phyloP scores from a whole-genome alignment of 53 echinoderm and acorn worm genomes.

The Echinometra lucunter region DNA sequence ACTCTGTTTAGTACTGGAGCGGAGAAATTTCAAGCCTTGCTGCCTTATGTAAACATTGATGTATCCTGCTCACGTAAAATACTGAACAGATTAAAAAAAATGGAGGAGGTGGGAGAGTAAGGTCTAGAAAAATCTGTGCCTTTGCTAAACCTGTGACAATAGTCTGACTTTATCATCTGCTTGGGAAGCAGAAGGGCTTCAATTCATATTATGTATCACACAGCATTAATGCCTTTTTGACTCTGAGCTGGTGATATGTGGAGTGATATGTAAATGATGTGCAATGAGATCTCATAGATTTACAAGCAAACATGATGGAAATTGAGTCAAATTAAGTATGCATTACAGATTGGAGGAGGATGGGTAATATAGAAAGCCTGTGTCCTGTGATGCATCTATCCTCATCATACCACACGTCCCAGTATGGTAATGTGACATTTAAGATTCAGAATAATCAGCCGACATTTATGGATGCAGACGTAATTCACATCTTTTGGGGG shows the following conservation, averaged over 20 bases:
- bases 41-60: slow-evolving; percentile 25
- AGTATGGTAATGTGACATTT: slow-evolving; percentile 62
- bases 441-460: neutral
- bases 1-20: slow-evolving; percentile 21
- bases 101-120: neutral
- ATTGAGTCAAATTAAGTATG: slow-evolving; percentile 33
- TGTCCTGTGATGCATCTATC: neutral
- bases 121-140: neutral
- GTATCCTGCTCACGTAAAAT: slow-evolving; percentile 10
- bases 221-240: too few species aligned
- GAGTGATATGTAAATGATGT: neutral
- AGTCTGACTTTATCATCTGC: neutral
- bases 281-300: slow-evolving; percentile 21
- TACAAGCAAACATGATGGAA: neutral
- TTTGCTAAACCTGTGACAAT: neutral
- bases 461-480: slow-evolving; percentile 45
- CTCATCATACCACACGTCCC: slow-evolving; percentile 10
- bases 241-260: too few species aligned
- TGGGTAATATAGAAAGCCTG: neutral
- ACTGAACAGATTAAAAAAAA: neutral
- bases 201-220: too few species aligned
- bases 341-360: slow-evolving; percentile 30
- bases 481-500: neutral
- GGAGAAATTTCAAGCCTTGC: slow-evolving; percentile 28
- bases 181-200: too few species aligned